These are phyloP conservation scores for Daphoenositta chrysoptera DNA, from an alignment of 2,113 vertebrate species.

Conservation along the genomic window DNA sequence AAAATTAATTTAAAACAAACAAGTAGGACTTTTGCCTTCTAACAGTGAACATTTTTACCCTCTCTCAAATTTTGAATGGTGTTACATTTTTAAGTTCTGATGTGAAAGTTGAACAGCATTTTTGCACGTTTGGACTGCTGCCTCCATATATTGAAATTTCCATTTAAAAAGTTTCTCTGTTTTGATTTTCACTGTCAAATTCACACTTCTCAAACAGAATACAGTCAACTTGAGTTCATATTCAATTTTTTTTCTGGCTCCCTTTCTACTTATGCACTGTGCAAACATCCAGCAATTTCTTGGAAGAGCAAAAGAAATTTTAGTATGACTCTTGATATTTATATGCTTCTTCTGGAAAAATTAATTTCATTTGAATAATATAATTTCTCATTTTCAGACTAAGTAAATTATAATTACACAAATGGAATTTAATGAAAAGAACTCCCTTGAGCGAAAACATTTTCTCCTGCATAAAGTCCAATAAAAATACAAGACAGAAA, in stretches of 20 bases:
- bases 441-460: background rate
- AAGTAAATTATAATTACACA: background rate
- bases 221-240: background rate
- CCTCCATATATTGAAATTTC: background rate
- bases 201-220: constrained; percentile 18
- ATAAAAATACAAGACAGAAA: background rate
- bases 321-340: background rate
- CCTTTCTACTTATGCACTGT: background rate
- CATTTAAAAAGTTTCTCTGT: background rate
- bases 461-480: background rate
- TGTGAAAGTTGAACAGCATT: background rate
- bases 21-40: background rate
- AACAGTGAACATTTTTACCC: background rate
- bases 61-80: background rate
- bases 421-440: background rate
- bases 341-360: background rate
- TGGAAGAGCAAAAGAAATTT: background rate
- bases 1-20: background rate
- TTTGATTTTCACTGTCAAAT: constrained; percentile 27
- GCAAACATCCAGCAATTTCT: background rate
- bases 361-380: background rate
- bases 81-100: background rate
- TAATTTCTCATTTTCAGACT: background rate
- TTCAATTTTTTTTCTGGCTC: background rate
- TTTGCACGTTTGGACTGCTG: background rate